Base-by-base conservation (phyloP, 2,113 vertebrate species). In the Halcyon malimbica region DNA sequence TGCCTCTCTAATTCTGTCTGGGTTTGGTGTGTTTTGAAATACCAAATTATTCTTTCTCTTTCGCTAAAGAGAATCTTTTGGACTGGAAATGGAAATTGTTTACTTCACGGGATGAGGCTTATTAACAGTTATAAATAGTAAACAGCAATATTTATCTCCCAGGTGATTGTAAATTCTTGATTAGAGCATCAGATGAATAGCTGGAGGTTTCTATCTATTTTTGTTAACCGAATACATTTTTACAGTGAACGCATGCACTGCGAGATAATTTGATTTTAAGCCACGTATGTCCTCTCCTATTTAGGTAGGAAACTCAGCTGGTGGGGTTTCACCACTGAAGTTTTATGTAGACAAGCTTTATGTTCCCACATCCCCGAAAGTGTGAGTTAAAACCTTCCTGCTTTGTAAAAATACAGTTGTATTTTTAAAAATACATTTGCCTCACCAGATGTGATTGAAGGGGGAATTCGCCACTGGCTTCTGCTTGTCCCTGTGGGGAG, bases 21-120 rank as follows among this genome's bases (percentile, higher is more conserved):
- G 29, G 87, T 91, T 82, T 14, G 24, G 19, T 95, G 18, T 75
- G 53, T 93, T 97, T 97, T 90, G 78, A 93, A 97, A 90, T 94
- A 93, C 80, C 80, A 89, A 35, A 82, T 79, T 90, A 41, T 88
- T 26, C 64, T 94, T 94, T 97, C 91, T 91, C 87, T 93, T 94
- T 96, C 85, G 83, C 80, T 74, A 73, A 94, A 74, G 65, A 77
- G n/a, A 84, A 73, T 73, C 50, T 89, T 74, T 92, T 62, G n/a
- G 41, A 89, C 86, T 90, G 54, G 85, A 89, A 93, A 85, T 56
- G 63, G 95, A 93, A 96, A 89, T n/a, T 79, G 75, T 92, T 92
- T 94, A 76, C 62, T 93, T 86, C 78, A 44, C 46, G 20, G 16
- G 62, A 70, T 87, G 21, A 94, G 23, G 24, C 44, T 92, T 93